Percentiles rank a stretch among this genome's conserved stretches.
Evolutionary conservation across 2,113 vertebrate genomes (phyloP).

Genomic region (Sebastes schlegelii): DNA sequence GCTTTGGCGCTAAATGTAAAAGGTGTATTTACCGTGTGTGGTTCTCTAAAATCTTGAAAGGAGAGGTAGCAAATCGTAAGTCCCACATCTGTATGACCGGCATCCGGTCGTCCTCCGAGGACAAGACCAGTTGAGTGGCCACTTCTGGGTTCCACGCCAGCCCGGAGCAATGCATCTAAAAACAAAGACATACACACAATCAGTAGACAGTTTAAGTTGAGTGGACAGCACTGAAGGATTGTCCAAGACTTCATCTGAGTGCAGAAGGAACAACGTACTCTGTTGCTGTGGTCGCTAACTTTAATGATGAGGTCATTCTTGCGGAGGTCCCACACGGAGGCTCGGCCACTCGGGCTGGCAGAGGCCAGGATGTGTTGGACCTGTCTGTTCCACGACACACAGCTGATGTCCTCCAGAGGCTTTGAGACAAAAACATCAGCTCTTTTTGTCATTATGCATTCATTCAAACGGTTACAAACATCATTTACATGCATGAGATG

Average conservation of each 20-base stretch:
- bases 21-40: slow-evolving; percentile 88
- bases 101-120: slow-evolving; percentile 95
- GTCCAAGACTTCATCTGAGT: neutral
- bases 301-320: slow-evolving; percentile 98
- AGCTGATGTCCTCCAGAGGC: slow-evolving; percentile 95
- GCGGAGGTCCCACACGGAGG: slow-evolving; percentile 95
- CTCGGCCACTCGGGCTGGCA: slow-evolving; percentile 91
- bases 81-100: slow-evolving; percentile 99
- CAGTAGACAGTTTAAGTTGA: neutral
- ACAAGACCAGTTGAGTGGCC: slow-evolving; percentile 95
- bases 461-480: neutral
- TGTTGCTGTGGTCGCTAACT: slow-evolving; percentile 98
- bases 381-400: slow-evolving; percentile 85
- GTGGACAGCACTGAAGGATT: neutral
- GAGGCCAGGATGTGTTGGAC: slow-evolving; percentile 89
- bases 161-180: slow-evolving; percentile 97
- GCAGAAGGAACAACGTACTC: slow-evolving; percentile 80
- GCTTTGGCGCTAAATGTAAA: accelerated
- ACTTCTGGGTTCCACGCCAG: slow-evolving; percentile 97
- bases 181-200: neutral
- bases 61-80: slow-evolving; percentile 95
- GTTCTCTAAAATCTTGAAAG: slow-evolving; percentile 93
- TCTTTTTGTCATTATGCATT: neutral
- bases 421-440: slow-evolving; percentile 62
- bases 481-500: neutral